Evolutionary conservation across 2,888 invertebrate genomes (phyloP).

Genomic region (Nephrotoma guestfalica): DNA sequence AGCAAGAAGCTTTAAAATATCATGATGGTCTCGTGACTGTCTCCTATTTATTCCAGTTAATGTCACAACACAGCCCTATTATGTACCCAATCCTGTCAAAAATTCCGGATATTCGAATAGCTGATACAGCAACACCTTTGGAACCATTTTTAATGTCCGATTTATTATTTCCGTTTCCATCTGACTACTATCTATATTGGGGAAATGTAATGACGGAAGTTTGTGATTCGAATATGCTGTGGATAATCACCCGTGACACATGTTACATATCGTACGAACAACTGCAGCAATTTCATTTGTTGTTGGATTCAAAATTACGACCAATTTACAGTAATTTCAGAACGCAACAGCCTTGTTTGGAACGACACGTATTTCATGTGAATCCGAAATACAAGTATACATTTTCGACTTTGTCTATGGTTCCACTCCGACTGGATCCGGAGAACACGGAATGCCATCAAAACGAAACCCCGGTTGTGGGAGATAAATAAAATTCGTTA

Average conservation of each 20-base stretch:
- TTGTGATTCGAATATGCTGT: constrained; percentile 37
- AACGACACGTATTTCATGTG: constrained; percentile 9
- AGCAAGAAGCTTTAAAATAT: constrained; percentile 43
- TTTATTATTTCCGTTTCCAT: constrained; percentile 39
- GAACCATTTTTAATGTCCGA: constrained; percentile 36
- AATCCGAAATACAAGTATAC: constrained; percentile 7
- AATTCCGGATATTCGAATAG: constrained; percentile 36
- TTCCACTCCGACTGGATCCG: background rate
- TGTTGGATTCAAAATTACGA: constrained; percentile 27
- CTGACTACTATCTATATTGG: constrained; percentile 51
- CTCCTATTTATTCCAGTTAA: constrained; percentile 41
- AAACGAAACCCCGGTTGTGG: background rate
- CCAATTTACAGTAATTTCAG: constrained; percentile 8
- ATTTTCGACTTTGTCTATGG: constrained; percentile 8
- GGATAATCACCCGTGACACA: constrained; percentile 45
- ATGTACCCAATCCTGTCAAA: constrained; percentile 29
- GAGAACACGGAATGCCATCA: background rate
- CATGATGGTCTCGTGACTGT: constrained; percentile 42
- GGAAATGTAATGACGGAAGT: constrained; percentile 36
- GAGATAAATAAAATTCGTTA: background rate
- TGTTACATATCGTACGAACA: constrained; percentile 43
- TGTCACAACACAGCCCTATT: constrained; percentile 34
- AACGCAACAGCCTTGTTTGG: background rate
- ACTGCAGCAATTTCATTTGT: constrained; percentile 40
- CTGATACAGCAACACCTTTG: constrained; percentile 36